Evolutionary conservation across 2,888 invertebrate species (phyloP), one percentile per base, ranked within the genome.

Genomic region (Lacanobia oleracea): DNA sequence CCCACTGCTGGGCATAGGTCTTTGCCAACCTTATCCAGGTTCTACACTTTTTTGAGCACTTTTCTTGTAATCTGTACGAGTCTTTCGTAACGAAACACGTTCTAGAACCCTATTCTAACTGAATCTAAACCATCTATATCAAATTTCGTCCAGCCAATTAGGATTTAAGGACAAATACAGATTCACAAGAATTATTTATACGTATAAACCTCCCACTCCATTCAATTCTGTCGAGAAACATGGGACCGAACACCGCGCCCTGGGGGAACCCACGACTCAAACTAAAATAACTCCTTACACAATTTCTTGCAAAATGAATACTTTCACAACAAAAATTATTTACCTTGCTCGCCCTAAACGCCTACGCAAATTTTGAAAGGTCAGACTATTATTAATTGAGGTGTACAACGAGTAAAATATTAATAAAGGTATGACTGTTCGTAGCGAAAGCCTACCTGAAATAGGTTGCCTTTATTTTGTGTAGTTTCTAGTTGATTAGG

Each of bases 281-380:
- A 68, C 51, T 23, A 33, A 53, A 56, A 33, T 51, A 54, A 50
- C 14, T 60, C 12, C 27, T 10, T 40, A 8, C 33, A 40, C 16
- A 23, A 37, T 68, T 54, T 18, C 33, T 45, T 61, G 43, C 27
- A 27, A 60, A 50, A 54, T 61, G 12, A 54, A 70, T 27, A 51
- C 10, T 70, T 76, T 61, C 6, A n/a, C 21, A 45, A 64, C 53
- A 51, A 56, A 70, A 21, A 37, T 21, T 43, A 12, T 27, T 43
- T 27, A 45, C 51, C 18, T 64, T 18, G 21, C 43, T 18, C 60
- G 45, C 53, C 50, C 60, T 70, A 21, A 54, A 51, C 70, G n/a
- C 54, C 75, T 27, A 77, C 77, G 23, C 23, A 51, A 54, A 50
- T 6, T 45, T 76, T n/a, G 2, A 76, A 76, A 76, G 75, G 75